Evolutionary conservation across 2,113 vertebrate genomes (phyloP), one percentile per base, ranked within the genome.

Genomic region (Kryptolebias marmoratus): DNA sequence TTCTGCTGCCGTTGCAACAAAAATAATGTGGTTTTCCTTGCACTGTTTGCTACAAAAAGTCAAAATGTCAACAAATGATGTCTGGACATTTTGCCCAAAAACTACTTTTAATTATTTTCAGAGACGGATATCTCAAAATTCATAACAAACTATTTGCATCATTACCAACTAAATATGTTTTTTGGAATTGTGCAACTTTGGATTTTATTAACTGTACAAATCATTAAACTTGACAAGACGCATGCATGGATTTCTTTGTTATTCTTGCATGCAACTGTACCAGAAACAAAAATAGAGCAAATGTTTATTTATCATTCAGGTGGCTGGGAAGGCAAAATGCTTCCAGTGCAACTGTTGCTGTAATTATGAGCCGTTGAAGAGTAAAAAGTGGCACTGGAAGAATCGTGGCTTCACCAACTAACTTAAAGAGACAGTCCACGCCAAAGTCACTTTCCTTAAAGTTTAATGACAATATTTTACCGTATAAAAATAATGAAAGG

Each of bases 351-450:
- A 69, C 64, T 59, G 56, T 13, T 60, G 32, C 50, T 53, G 64
- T 54, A 64, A 30, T 52, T 42, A 7, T 15, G 28, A 15, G 18
- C 32, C 45, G 28, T 2, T 18, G 15, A 50, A 27, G 66, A 56
- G 44, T 36, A 62, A 44, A 62, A 79, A 11, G 63, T 12, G 0
- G 68, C 78, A 82, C 62, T 73, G 77, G 77, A 84, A 82, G 59
- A 62, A 83, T 62, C 53, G 73, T 47, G 42, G 64, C 82, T 84
- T 77, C 65, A 81, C 64, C 72, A 27, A 50, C 53, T 14, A 15
- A 11, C 86, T 89, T 88, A 88, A 88, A 91, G 88, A 77, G 63
- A 72, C 86, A 83, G 79, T 88, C 78, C 82, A 87, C 77, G 61
- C 76, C 72, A 74, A 86, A 80, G 75, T 31, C 64, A 55, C 64